Base-by-base conservation (phyloP, 2,113 vertebrate genomes). In the Corythoichthys haematopterus region DNA sequence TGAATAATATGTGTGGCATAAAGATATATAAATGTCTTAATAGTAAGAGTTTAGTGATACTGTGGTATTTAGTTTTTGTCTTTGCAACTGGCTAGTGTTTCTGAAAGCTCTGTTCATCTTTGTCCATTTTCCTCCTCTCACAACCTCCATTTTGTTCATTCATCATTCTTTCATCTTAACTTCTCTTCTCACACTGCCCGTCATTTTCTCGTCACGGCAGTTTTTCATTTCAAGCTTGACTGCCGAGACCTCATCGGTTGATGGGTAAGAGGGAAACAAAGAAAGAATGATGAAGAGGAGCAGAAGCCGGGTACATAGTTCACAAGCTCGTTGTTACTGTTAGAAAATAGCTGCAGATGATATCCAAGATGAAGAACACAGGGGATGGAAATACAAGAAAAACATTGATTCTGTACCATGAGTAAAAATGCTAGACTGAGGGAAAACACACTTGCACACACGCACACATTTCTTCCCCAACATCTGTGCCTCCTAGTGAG, bases 171-270 rank as follows among this genome's bases (percentile, higher is more conserved):
- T 69, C 50, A 43, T 45, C 59, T 45, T 12, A 20, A 43, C 79
- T 66, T 69, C 16, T 36, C 13, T 33, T 20, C n/a, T 36, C 65
- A 64, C 59, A 43, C 69, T 70, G 57, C 45, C 60, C 46, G 64
- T 72, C 60, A 33, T 72, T 73, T 73, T 67, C 66, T 64, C 60
- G 28, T 83, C 78, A 77, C 66, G 12, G 72, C 73, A 71, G 72
- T 72, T 86, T 87, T 85, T 84, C 80, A 89, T 89, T 88, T 88
- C 82, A 87, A 80, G 84, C 86, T 80, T 28, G 55, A 77, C 77
- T 88, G 80, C 77, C 0, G 59, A 79, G 70, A 82, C 67, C 67
- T 78, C 72, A 75, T 74, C 13, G 62, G 70, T 66, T 65, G 63
- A 58, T 74, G 81, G 36, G 62, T 67, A 84, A 74, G 61, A 74